Evolutionary conservation across 2,888 invertebrate genomes (phyloP), one percentile per base, ranked within the genome.

Genomic region (Endomychus coccineus): DNA sequence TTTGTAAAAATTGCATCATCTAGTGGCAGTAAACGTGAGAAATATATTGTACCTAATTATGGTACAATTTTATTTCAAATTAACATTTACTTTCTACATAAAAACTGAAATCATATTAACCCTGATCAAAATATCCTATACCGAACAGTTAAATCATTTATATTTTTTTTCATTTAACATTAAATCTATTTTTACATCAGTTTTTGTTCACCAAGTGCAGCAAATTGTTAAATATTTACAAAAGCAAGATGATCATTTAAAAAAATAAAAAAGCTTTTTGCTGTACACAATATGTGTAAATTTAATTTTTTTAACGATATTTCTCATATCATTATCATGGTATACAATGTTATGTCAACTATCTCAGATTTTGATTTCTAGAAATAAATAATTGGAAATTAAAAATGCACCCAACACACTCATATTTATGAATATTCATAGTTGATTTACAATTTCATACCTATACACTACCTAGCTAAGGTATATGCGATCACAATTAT

Each of bases 391-490:
- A 7, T 19, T 7, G n/a, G 6, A 19, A 6, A 22, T 34, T 16
- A 35, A 16, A 21, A 40, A 40, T 40, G 40, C 40, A 40, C 36
- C 40, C 36, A 40, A 40, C 40, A 40, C 40, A 37, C 40, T 40
- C 36, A 35, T 34, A 22, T 39, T 29, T 19, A 19, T 19, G 6
- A 19, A 19, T 19, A 19, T 19, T 19, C 21, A 7, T 19, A 7
- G 6, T 19, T 19, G 6, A 19, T 7, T 31, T 31, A 37, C 16
- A 38, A 38, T 38, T 38, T 38, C 32, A 38, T 38, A 38, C 29
- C 38, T 38, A 38, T n/a, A n/a, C 15, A 24, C 38, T 38, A 38
- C 38, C 38, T 38, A 38, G 14, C 38, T 38, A 38, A 33, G 25
- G 22, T 25, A 37, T 31, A 25, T 19, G 31, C 31, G 30, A 37